phyloP scores from a whole-genome alignment of 1,140 invertebrate species.

The Drosophila mauritiana region DNA sequence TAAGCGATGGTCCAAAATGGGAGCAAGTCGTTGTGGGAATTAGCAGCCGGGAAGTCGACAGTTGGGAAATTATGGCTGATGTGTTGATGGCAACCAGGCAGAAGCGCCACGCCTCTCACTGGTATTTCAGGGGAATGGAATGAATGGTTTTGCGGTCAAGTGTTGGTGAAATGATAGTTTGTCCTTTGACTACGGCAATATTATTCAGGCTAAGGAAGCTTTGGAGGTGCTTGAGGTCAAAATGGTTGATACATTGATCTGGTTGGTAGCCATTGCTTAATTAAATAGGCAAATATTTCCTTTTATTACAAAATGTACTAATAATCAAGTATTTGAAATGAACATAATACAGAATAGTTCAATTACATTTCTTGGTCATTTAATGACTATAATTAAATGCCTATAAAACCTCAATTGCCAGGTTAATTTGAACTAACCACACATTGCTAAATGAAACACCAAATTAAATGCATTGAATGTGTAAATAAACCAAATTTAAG shows the following conservation, averaged over 20 bases:
- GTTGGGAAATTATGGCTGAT: constrained; percentile 30
- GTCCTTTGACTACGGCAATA: neutral
- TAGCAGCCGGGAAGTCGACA: constrained; percentile 29
- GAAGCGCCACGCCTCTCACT: neutral
- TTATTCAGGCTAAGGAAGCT: neutral
- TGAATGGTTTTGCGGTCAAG: constrained; percentile 11
- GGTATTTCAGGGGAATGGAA: neutral
- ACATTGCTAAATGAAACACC: neutral
- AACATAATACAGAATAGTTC: neutral
- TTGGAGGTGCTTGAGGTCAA: neutral
- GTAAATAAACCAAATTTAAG: neutral
- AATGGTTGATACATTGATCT: neutral
- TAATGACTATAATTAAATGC: neutral
- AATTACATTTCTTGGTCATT: neutral
- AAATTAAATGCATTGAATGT: neutral
- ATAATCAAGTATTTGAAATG: neutral
- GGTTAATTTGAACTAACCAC: too few relatives aligned
- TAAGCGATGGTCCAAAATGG: constrained; percentile 33
- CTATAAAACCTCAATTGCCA: neutral
- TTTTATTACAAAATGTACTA: neutral
- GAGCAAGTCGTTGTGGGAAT: constrained; percentile 37
- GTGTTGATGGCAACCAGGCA: constrained; percentile 15
- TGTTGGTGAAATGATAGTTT: constrained; percentile 1
- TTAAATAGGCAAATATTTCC: neutral
- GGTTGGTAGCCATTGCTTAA: neutral